Evolutionary conservation across 1,140 invertebrate species (phyloP), one percentile per base, ranked within the genome.

Genomic region (Trialeurodes vaporariorum): DNA sequence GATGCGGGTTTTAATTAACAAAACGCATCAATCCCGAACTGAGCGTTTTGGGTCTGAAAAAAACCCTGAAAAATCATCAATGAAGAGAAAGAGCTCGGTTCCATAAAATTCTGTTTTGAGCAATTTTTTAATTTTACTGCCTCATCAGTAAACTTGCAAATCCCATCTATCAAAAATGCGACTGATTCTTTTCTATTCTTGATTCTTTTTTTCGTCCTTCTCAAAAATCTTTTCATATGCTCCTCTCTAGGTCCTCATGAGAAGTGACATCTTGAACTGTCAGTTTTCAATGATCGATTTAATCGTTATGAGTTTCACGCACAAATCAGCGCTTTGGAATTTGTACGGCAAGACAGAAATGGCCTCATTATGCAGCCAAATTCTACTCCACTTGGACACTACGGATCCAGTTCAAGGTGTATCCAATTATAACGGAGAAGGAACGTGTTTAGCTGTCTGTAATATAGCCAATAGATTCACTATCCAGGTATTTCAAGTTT

Each of bases 301-400:
- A 63, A 87, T 91, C 70, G 86, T 88, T 58, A 86, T 87, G 59
- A 90, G 87, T 26, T 84, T 89, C 68, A 84, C 88, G 0, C 86
- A 93, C 75, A 89, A 91, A 72, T 87, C 91, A 1, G 88, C 89
- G 0, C 79, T 96, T 0, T 95, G 92, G 92, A 81, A 85, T 17
- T 83, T 92, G 65, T 96, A 94, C 77, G 93, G 93, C 0, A 90
- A 92, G 77, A 86, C 85, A 40, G 90, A 91, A 77, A 87, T 93
- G 82, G 85, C 86, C 0, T 87, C 87, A 0, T 78, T 94, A 40
- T 88, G 84, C 74, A 86, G 87, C 61, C 91, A 94, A 75, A 74
- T 93, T 23, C 77, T 94, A 22, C 79, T 96, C 0, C 84, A 90
- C 71, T 80, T 91, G 13, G 90, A 91, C 73, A 83, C 84, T 1